These are phyloP conservation scores for Steinernema feltiae DNA, from an alignment of 1,140 invertebrate species.

Conservation along the genomic window DNA sequence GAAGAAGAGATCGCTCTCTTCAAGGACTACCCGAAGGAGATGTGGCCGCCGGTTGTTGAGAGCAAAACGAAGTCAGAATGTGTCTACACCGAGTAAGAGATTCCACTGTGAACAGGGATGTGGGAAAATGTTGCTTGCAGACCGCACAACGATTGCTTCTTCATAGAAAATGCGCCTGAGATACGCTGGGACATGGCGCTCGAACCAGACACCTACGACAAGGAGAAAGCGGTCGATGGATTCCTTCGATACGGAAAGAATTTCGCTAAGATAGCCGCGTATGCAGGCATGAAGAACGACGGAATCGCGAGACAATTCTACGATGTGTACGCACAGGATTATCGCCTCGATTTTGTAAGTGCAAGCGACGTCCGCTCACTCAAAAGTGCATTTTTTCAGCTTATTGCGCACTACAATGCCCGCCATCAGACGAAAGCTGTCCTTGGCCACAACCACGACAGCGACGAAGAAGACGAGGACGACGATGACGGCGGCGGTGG, in stretches of 20 bases:
- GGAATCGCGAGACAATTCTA: background rate
- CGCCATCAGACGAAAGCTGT: background rate
- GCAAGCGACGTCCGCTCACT: background rate
- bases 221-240: background rate
- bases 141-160: background rate
- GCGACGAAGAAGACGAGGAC: background rate
- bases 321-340: background rate
- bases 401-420: background rate
- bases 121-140: background rate
- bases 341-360: background rate
- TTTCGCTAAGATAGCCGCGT: background rate
- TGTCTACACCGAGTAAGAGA: background rate
- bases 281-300: background rate
- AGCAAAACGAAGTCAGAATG: too few relatives aligned
- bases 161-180: background rate
- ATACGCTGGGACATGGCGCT: background rate
- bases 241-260: background rate
- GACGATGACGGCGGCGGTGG: too few relatives aligned
- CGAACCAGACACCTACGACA: background rate
- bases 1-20: too few relatives aligned
- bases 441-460: background rate
- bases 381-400: background rate
- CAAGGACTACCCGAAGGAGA: too few relatives aligned
- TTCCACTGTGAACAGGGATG: too few relatives aligned
- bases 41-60: too few relatives aligned